Conservation (phyloP, 2,797 vertebrate genomes). For the Anguilla obscura region DNA sequence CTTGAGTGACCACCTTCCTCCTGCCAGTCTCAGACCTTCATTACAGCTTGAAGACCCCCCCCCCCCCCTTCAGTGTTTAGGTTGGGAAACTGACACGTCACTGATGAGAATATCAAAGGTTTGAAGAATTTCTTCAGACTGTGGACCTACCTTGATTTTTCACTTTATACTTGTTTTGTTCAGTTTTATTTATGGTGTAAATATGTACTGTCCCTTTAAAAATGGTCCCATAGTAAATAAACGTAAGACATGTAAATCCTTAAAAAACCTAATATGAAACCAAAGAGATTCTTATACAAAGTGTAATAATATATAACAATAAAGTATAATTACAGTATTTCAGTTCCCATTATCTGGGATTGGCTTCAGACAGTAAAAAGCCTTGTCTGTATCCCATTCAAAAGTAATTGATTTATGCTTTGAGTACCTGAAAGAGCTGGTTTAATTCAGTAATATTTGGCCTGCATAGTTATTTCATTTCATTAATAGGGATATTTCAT, state of each 20-base stretch:
- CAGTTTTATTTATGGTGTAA: constrained; percentile 25
- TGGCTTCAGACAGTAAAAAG: background rate
- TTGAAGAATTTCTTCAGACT: background rate
- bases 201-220: background rate
- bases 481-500: background rate
- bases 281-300: background rate
- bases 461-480: background rate
- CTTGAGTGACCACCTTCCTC: background rate
- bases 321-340: constrained; percentile 22
- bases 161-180: background rate
- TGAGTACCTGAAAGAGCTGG: background rate
- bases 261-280: background rate
- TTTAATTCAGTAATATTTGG: background rate
- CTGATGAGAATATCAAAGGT: background rate
- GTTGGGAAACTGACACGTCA: background rate
- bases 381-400: background rate
- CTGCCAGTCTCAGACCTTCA: background rate
- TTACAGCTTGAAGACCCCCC: background rate
- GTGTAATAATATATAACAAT: background rate
- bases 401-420: background rate
- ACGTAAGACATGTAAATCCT: background rate
- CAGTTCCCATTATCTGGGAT: background rate
- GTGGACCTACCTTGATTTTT: background rate
- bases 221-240: background rate
- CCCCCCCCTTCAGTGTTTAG: background rate